Evolutionary conservation across 2,888 invertebrate genomes (phyloP).

Genomic region (Schizotus pectinicornis): DNA sequence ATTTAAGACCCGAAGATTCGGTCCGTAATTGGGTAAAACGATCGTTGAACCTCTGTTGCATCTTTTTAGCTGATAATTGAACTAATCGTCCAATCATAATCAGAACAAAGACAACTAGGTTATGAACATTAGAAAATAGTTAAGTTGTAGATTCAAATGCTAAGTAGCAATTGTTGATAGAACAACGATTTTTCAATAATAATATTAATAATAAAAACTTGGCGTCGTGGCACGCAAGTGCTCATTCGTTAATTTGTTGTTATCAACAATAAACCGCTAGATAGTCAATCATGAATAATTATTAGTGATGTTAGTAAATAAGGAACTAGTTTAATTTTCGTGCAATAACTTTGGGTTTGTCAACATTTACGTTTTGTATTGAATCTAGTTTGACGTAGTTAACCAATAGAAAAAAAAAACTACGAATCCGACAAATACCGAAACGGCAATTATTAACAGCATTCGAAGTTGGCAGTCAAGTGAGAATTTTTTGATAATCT

Average conservation of each 20-base stretch:
- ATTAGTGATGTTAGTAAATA: not conserved
- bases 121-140: not conserved
- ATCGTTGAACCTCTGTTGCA: too few species aligned
- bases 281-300: not conserved
- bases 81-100: not conserved
- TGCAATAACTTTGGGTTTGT: not conserved
- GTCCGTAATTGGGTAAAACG: too few species aligned
- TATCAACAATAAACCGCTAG: not conserved
- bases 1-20: too few species aligned
- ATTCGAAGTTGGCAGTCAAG: not conserved
- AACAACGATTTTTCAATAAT: conserved; percentile 7
- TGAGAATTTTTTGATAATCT: not conserved
- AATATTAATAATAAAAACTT: not conserved
- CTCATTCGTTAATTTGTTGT: not conserved
- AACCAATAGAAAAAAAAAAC: not conserved
- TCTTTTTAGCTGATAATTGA: too few species aligned
- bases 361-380: not conserved
- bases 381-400: too few species aligned
- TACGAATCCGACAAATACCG: not conserved
- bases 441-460: not conserved
- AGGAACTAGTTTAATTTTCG: not conserved
- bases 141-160: not conserved
- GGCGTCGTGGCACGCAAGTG: not conserved
- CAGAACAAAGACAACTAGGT: not conserved
- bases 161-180: conserved; percentile 1